phyloP scores from a whole-genome alignment of 2,113 vertebrate species.

The Rhodinocichla rosea region DNA sequence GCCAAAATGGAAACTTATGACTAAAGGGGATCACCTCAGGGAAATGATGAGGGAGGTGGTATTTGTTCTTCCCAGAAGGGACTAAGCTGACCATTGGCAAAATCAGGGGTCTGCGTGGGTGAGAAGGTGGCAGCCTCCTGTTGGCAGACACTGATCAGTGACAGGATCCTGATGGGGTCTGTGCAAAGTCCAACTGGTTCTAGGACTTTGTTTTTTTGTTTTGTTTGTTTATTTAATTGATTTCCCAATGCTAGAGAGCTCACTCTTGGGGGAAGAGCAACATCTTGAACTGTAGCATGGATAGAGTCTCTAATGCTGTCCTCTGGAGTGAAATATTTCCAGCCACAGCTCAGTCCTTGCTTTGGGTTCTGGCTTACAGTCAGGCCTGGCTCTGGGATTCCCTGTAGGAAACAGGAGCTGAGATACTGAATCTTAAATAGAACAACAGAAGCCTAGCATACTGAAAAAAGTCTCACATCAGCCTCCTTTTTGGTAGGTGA shows the following conservation, averaged over 20 bases:
- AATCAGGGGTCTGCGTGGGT: neutral
- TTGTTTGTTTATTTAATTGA: neutral
- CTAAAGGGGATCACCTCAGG: neutral
- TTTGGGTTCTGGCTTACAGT: neutral
- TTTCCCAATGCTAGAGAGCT: neutral
- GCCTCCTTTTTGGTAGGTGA: neutral
- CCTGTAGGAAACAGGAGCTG: neutral
- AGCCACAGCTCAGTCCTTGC: neutral
- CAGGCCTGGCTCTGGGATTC: neutral
- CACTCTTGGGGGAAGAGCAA: neutral
- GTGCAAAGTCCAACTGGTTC: neutral
- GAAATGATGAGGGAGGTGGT: neutral
- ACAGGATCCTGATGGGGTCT: neutral
- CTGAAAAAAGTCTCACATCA: neutral
- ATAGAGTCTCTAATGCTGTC: neutral
- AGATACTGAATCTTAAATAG: neutral
- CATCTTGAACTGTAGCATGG: neutral
- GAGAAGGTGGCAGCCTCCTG: neutral
- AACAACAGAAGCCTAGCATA: neutral
- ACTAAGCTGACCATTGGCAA: neutral
- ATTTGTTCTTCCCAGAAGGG: neutral
- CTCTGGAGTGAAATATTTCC: neutral
- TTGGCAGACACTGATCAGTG: neutral
- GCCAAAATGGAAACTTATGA: neutral
- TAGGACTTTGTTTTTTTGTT: neutral